Percentiles rank a stretch among this genome's conserved stretches.
Conservation (phyloP, 2,888 invertebrate species). For the Drosophila mimetica region DNA sequence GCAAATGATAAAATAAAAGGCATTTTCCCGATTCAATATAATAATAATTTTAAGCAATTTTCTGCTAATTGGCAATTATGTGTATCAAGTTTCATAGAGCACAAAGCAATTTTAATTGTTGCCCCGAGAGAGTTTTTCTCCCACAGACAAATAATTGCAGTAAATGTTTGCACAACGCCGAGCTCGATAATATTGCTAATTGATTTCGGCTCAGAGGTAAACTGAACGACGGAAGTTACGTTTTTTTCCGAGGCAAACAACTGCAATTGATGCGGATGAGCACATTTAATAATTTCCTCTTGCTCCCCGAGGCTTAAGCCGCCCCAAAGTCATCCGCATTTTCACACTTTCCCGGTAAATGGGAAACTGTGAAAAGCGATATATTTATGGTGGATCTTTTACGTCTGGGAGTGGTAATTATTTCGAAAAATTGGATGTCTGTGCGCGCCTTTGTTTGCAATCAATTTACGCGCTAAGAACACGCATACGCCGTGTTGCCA, state of each 20-base stretch:
- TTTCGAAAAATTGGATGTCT: slow-evolving; percentile 5
- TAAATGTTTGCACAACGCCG: slow-evolving; percentile 4
- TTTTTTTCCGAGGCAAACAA: neutral
- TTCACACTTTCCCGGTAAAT: slow-evolving; percentile 22
- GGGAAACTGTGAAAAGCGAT: slow-evolving; percentile 19
- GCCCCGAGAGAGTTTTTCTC: slow-evolving; percentile 1
- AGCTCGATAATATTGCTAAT: slow-evolving; percentile 5
- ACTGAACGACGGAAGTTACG: neutral
- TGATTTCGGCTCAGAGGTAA: neutral
- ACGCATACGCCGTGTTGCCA: slow-evolving; percentile 48
- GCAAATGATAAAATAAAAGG: no score
- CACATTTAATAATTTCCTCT: slow-evolving; percentile 25
- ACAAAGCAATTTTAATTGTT: slow-evolving; percentile 4
- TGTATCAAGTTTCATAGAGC: slow-evolving; percentile 5
- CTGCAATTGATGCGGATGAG: slow-evolving; percentile 28
- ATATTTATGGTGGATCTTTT: slow-evolving; percentile 32
- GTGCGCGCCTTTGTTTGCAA: slow-evolving; percentile 40
- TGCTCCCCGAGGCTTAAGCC: slow-evolving; percentile 20
- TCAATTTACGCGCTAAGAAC: slow-evolving; percentile 53
- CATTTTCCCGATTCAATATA: no score
- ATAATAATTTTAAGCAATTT: slow-evolving; percentile 2
- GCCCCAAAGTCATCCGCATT: slow-evolving; percentile 20
- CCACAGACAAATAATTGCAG: slow-evolving; percentile 1
- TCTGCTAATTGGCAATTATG: neutral
- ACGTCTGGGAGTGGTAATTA: slow-evolving; percentile 42